Evolutionary conservation across 2,797 vertebrate genomes (phyloP).

Genomic region (Phoxinus dragarum): DNA sequence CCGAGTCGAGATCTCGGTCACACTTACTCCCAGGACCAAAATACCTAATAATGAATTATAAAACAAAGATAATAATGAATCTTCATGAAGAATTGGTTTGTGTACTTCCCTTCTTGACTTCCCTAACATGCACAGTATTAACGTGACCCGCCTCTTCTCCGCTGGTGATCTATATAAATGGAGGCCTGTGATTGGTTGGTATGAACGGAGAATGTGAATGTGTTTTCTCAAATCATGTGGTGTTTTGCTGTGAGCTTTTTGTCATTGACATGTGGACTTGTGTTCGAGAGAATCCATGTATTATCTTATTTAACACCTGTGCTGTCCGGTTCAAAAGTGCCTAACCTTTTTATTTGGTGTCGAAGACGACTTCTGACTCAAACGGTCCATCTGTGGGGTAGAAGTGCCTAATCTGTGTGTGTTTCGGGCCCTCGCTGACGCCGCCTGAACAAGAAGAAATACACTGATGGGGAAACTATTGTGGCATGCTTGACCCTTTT

Average conservation of each 20-base stretch:
- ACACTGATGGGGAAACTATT: slow-evolving; percentile 15
- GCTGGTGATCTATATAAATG: not conserved
- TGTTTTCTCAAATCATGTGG: not conserved
- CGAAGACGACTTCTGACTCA: slow-evolving; percentile 65
- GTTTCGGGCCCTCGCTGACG: slow-evolving; percentile 9
- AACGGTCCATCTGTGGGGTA: slow-evolving; percentile 41
- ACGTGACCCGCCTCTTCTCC: not conserved
- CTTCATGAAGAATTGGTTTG: not conserved
- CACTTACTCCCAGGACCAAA: not conserved
- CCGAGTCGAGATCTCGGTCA: not conserved
- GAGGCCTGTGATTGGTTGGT: not conserved
- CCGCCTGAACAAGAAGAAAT: not conserved
- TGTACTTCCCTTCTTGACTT: not conserved
- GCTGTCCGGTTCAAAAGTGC: slow-evolving; percentile 77
- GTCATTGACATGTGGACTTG: not conserved
- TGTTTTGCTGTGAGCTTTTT: slow-evolving; percentile 21
- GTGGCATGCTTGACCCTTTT: slow-evolving; percentile 64
- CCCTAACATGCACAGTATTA: not conserved
- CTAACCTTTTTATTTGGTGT: slow-evolving; percentile 70
- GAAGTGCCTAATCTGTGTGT: slow-evolving; percentile 57
- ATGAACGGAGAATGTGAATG: not conserved
- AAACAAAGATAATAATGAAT: not conserved
- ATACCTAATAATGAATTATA: not conserved
- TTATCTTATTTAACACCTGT: slow-evolving; percentile 54
- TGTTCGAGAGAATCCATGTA: not conserved